phyloP scores from a whole-genome alignment of 2,113 vertebrate species.

The Orientallactaga bullata region DNA sequence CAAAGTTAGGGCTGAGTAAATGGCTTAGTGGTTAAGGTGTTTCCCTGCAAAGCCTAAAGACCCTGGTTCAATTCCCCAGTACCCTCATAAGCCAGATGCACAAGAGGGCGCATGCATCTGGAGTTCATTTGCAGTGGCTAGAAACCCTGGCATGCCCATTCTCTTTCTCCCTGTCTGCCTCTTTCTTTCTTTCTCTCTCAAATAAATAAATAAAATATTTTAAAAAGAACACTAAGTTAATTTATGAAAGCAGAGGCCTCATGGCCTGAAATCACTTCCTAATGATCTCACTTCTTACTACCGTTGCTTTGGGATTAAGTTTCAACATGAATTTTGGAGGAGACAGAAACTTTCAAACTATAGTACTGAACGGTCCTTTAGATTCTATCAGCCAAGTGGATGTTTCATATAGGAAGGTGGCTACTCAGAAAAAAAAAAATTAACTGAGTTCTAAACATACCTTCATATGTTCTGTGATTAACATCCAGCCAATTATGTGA shows the following conservation, averaged over 20 bases:
- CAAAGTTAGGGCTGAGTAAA: too few species aligned
- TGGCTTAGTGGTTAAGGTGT: too few species aligned
- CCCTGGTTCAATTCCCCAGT: too few species aligned
- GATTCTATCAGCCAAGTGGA: neutral
- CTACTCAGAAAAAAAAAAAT: neutral
- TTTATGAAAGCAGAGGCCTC: neutral
- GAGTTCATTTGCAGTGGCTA: too few species aligned
- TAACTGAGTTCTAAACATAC: neutral
- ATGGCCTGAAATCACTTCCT: neutral
- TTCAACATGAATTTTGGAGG: neutral
- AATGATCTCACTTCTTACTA: neutral
- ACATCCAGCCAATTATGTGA: neutral
- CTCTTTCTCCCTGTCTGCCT: too few species aligned
- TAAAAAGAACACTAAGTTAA: neutral
- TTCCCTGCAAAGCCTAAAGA: too few species aligned
- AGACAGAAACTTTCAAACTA: neutral
- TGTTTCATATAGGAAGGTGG: slow-evolving; percentile 15
- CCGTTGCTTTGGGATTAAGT: neutral
- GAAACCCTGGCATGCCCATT: too few species aligned
- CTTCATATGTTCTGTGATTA: neutral
- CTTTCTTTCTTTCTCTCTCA: too few species aligned
- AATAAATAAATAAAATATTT: too few species aligned
- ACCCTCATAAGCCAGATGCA: too few species aligned
- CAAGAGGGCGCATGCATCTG: too few species aligned
- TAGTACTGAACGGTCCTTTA: neutral